Base-by-base conservation (phyloP, 2,113 vertebrate genomes). In the Tympanuchus pallidicinctus region DNA sequence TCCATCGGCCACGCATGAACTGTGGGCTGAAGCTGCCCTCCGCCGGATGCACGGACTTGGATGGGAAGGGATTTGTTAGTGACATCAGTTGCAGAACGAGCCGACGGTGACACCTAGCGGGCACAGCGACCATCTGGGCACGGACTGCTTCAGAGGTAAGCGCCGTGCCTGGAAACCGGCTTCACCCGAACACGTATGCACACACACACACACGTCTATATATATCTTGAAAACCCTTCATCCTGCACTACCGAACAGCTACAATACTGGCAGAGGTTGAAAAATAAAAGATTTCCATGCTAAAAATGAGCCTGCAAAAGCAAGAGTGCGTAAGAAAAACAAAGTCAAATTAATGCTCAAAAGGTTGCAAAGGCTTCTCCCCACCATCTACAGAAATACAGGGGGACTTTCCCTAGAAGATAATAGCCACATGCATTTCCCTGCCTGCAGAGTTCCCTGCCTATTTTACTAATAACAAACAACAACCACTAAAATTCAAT, bases 11-110 rank as follows among this genome's bases (percentile, higher is more conserved):
- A 3, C 16, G 32, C 25, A 3, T 0, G 11, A 90, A 2, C 67
- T 2, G 52, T 16, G 30, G 78, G 86, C 21, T 2, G 10, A 10
- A 76, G 91, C 77, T 64, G 92, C 95, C 94, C 92, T 47, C 96
- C 45, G 3, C 54, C 4, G 95, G 95, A 7, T 1, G 42, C 24
- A 0, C 4, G 38, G 15, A 72, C 30, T 11, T 4, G 56, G 56
- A n/a, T 59, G 56, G 32, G 30, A 59, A 20, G 19, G 32, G 18
- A 21, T 59, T 59, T 59, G 32, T 59, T n/a, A 20, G 56, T 18
- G 15, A 42, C 66, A 73, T 38, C 13, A 71, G 36, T 28, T 6
- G 22, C 40, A 5, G 27, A n/a, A 21, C 57, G 28, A 76, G 18
- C 65, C 2, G 13, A 61, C 21, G 50, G 52, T 43, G 74, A 34